Conservation (phyloP, 2,888 invertebrate genomes). For the Lasioglossum marginatum region DNA sequence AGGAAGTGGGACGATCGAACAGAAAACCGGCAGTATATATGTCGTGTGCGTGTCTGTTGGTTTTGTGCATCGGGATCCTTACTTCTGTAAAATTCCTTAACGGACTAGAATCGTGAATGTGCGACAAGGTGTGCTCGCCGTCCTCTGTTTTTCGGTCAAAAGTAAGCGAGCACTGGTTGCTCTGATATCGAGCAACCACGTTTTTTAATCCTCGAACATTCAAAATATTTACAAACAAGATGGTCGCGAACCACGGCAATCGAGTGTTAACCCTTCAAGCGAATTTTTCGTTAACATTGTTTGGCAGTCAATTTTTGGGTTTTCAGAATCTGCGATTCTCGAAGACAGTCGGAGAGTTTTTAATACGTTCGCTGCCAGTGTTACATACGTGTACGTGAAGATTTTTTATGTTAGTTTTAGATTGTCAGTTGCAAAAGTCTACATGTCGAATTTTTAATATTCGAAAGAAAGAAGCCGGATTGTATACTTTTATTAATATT, state of each 20-base stretch:
- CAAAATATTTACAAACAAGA: conserved; percentile 15
- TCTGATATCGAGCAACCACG: neutral
- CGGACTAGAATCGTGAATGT: conserved; percentile 37
- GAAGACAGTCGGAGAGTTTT: neutral
- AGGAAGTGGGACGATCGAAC: conserved; percentile 20
- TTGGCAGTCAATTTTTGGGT: neutral
- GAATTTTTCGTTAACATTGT: neutral
- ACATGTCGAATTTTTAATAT: neutral
- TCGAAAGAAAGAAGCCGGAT: neutral
- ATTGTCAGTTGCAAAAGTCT: neutral
- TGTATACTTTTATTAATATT: neutral
- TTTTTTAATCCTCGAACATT: neutral
- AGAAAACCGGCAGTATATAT: conserved; percentile 54
- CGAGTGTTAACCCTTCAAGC: neutral
- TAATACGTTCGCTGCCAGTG: neutral
- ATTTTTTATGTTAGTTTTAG: neutral
- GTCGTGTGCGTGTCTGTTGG: conserved; percentile 56
- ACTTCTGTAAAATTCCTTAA: conserved; percentile 40
- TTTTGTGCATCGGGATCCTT: conserved; percentile 51
- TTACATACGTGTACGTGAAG: neutral
- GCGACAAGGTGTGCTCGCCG: conserved; percentile 29
- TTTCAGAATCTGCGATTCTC: neutral
- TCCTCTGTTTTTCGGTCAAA: neutral
- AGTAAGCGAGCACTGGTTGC: neutral
- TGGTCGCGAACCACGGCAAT: neutral